Conservation (phyloP, 2,797 vertebrate genomes). For the Peromyscus eremicus region DNA sequence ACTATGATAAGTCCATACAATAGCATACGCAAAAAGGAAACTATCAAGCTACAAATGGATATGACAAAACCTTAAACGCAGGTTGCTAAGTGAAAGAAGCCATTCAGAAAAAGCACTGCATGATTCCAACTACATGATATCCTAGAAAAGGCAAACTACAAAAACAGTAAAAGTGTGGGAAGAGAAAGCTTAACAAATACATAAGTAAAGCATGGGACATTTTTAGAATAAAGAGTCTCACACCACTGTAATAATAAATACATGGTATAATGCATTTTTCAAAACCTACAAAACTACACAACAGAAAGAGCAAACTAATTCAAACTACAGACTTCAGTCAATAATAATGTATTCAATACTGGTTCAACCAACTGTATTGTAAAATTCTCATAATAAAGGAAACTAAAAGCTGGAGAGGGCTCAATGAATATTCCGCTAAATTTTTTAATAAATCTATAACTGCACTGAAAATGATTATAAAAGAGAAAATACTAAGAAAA, state of each 20-base stretch:
- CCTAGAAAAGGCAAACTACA: constrained; percentile 55
- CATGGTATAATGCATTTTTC: neutral
- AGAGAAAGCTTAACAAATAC: neutral
- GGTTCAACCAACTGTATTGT: neutral
- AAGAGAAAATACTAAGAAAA: neutral
- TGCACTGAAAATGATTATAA: constrained; percentile 35
- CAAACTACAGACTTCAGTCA: constrained; percentile 43
- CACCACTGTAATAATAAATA: neutral
- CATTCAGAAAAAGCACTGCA: neutral
- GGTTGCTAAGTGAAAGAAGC: constrained; percentile 7
- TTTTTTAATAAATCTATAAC: constrained; percentile 36
- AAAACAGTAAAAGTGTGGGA: neutral
- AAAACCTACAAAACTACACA: constrained; percentile 41
- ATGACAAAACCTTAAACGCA: constrained; percentile 20
- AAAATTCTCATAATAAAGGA: constrained; percentile 46
- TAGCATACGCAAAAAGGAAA: constrained; percentile 23
- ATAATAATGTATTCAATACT: constrained; percentile 26
- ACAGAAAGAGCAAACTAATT: constrained; percentile 32
- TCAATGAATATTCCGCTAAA: neutral
- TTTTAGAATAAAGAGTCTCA: neutral
- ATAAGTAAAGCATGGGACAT: neutral
- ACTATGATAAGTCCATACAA: neutral
- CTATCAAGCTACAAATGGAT: neutral
- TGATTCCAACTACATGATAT: constrained; percentile 3
- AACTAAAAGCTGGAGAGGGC: neutral